Evolutionary conservation across 1,140 invertebrate genomes (phyloP), one percentile per base, ranked within the genome.

Genomic region (Dinothrombium tinctorium): DNA sequence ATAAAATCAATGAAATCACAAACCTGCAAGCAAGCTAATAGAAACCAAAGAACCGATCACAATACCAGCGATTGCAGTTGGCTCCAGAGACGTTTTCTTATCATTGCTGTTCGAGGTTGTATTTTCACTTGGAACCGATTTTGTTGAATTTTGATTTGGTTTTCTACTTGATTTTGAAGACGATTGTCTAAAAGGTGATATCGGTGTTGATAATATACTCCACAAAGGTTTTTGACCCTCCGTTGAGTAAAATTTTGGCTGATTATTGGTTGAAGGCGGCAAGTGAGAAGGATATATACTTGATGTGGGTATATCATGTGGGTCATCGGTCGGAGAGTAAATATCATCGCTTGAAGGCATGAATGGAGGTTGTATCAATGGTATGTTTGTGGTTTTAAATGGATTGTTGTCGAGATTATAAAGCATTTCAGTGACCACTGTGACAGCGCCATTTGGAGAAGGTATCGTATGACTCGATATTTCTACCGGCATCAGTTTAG

Each of bases 21-120:
- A 42, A 45, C 44, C 44, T 42, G 44, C 31, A 21, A 45, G 25
- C 14, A 48, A 43, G 33, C 15, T 21, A 7, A 43, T 20, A 14
- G 35, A 41, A 19, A 45, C 47, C 38, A 44, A 31, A 14, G 48
- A 49, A 11, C 35, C 14, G 14, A 48, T 45, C 17, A 44, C 48
- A 38, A 76, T 92, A 20, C 86, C 84, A 3, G 40, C 29, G 15
- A 41, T 41, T 21, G 35, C 40, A 12, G 44, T 9, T 23, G 40
- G n/a, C 19, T 24, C 29, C 25, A 42, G 21, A 12, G 28, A 4
- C 7, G 17, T 14, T n/a, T 33, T 33, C 4, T 31, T 15, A 5
- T n/a, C 12, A 23, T 17, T 33, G 14, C 26, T 8, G 11, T 29
- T 17, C 8, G 37, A 21, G 5, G n/a, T 17, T 7, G 21, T 6